These are phyloP conservation scores for Temnothorax unifasciatus DNA, from an alignment of 2,888 invertebrate species.

Conservation along the genomic window DNA sequence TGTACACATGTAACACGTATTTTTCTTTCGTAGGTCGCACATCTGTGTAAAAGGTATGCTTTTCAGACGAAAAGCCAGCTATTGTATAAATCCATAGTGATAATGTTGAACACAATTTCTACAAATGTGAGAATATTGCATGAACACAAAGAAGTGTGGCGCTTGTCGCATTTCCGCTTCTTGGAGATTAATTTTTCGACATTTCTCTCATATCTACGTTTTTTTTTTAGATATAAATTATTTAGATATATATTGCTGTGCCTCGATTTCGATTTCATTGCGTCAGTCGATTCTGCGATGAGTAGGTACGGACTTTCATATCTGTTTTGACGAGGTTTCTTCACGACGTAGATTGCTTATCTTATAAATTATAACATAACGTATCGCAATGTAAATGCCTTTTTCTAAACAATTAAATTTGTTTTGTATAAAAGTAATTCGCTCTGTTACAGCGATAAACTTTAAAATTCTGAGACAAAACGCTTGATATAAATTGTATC, in stretches of 20 bases:
- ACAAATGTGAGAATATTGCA: conserved; percentile 32
- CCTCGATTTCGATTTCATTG: conserved; percentile 24
- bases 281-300: conserved; percentile 58
- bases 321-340: conserved; percentile 83
- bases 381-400: background rate
- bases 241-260: conserved; percentile 11
- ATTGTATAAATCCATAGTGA: conserved; percentile 39
- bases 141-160: conserved; percentile 20
- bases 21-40: conserved; percentile 75
- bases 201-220: conserved; percentile 13
- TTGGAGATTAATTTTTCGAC: conserved; percentile 13
- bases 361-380: conserved; percentile 46
- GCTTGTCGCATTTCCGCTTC: background rate
- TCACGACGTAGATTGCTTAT: conserved; percentile 54
- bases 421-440: conserved; percentile 14
- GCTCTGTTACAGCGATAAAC: background rate
- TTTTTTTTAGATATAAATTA: conserved; percentile 20
- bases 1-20: conserved; percentile 83
- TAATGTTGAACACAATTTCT: conserved; percentile 28
- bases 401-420: conserved; percentile 10
- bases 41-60: conserved; percentile 74
- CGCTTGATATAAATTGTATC: background rate
- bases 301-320: conserved; percentile 83
- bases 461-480: background rate
- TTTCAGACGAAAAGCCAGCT: conserved; percentile 36